Percentiles rank a stretch among this genome's conserved stretches.
These are phyloP conservation scores for Picathartes gymnocephalus DNA, from an alignment of 2,113 vertebrate genomes.

Conservation along the genomic window DNA sequence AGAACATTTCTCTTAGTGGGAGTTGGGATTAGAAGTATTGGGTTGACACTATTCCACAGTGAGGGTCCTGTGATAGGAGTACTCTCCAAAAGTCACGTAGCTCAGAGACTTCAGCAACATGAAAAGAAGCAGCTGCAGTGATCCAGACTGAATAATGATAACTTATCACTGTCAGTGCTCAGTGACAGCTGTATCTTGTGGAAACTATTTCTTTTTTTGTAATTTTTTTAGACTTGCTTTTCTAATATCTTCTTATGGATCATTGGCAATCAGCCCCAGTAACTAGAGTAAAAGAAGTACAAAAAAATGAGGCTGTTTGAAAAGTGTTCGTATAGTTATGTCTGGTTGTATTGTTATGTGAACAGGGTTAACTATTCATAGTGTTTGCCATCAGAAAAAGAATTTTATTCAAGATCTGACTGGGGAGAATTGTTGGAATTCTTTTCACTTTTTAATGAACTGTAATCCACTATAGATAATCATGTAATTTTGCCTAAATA, in stretches of 20 bases:
- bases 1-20: neutral
- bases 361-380: neutral
- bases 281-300: neutral
- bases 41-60: neutral
- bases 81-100: neutral
- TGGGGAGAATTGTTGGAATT: neutral
- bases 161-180: neutral
- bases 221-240: neutral
- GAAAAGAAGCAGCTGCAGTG: neutral
- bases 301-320: neutral
- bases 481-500: neutral
- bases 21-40: neutral
- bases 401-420: neutral
- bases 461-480: neutral
- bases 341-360: neutral
- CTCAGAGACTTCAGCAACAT: neutral
- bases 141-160: neutral
- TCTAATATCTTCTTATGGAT: neutral
- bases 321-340: neutral
- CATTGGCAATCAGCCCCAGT: neutral
- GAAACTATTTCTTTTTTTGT: neutral
- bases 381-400: neutral
- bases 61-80: neutral
- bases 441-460: neutral
- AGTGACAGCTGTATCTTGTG: neutral